Base-by-base conservation (phyloP, 1,140 invertebrate genomes). In the Micrasema minimum region DNA sequence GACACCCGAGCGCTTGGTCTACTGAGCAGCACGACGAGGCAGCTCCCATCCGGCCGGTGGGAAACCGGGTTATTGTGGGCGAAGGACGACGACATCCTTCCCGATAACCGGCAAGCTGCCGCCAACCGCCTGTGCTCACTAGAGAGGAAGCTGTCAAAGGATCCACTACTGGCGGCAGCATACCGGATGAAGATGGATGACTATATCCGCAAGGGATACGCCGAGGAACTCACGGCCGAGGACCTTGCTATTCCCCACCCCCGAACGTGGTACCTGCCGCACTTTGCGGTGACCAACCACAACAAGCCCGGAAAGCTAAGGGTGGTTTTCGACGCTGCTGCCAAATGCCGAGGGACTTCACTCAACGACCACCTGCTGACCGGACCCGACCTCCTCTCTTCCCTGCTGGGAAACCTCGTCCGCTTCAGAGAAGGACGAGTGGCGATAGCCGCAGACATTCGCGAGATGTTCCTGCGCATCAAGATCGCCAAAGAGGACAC, bases 371-470 rank as follows among this genome's bases (percentile, higher is more conserved):
- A n/a, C 9, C 67, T 77, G 26, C 22, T 77, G n/a, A 71, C 72
- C 0, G 79, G 80, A 10, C 78, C 79, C 0, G 76, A 80, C 45
- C 50, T 79, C 2, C 43, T 76, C 0, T 69, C 77, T 11, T 74
- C 75, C 14, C 48, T 80, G 2, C 23, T 74, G 10, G 78, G 75
- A 0, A 76, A 80, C 18, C 14, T 81, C 7, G 74, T 80, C n/a
- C 57, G 76, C 5, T 81, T 81, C 53, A 35, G 80, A 7, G 59
- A 77, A 59, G 51, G 71, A n/a, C 9, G 5, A 4, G 57, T 79
- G 2, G 79, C 77, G 1, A 69, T 79, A 9, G 68, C 35, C 10
- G 73, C 69, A 12, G 77, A 80, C 66, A 81, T 81, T 2, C 12
- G 51, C 12, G 81, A 81, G 10, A 43, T 41, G 57, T 41, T 61